Evolutionary conservation across 2,113 vertebrate species (phyloP), one percentile per base, ranked within the genome.

Genomic region (Panthera uncia): DNA sequence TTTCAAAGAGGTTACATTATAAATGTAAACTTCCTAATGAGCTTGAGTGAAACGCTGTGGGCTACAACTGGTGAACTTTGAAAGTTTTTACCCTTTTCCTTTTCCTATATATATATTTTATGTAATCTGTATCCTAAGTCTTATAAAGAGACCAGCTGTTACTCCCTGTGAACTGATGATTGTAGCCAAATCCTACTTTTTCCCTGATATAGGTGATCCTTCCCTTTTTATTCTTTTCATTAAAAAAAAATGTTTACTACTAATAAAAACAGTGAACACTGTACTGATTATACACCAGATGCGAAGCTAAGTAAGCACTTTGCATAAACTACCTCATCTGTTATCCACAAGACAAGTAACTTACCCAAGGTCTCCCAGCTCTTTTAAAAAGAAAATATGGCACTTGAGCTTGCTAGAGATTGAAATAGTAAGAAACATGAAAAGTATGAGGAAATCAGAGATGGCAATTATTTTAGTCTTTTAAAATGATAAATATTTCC

Each of bases 11-110:
- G 98, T 98, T 98, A 98, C 96, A 98, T 98, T 98, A 98, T 98
- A 98, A 99, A 99, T 98, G 98, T 98, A 98, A 98, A 98, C 98
- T 98, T 98, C 97, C 98, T 99, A 99, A 99, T 99, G 98, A 99
- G 98, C 98, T 98, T 96, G 98, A 98, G 97, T 97, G 97, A 98
- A 99, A 98, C 98, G 98, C 98, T 98, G 93, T 96, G 97, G 98
- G 99, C 98, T 98, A 98, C 97, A 98, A 98, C 98, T 98, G 98
- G 98, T 1, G 85, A 98, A 98, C 98, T 98, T 98, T 98, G 98
- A 98, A 98, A 98, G 98, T 97, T 98, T 98, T 98, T 98, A 98
- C 96, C 25, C 16, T 98, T 98, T 98, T 94, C 88, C 97, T 94
- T 97, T 98, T 97, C 98, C 91, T 98, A 98, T 98, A 98, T 98